phyloP scores from a whole-genome alignment of 2,888 invertebrate genomes.

The Bembecia ichneumoniformis region DNA sequence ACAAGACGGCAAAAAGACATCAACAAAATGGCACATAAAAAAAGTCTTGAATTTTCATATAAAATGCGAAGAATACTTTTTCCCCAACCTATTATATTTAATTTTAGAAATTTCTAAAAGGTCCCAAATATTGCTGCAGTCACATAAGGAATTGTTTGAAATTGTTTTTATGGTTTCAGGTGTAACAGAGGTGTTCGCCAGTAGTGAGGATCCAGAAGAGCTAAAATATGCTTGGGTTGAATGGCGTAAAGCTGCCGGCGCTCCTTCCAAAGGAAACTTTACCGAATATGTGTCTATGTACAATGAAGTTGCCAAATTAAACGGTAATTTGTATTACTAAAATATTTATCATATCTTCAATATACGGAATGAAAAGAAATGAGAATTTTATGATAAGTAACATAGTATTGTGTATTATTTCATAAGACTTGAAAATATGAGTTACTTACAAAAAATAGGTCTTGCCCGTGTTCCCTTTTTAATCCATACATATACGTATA shows the following conservation, averaged over 20 bases:
- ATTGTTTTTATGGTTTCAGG: constrained; percentile 53
- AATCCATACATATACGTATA: too few relatives aligned
- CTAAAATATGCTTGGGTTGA: constrained; percentile 84
- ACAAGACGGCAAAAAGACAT: too few relatives aligned
- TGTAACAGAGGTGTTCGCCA: constrained; percentile 77
- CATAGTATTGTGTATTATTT: not conserved
- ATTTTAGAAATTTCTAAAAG: too few relatives aligned
- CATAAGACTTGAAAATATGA: not conserved
- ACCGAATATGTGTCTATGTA: constrained; percentile 77
- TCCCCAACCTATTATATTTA: too few relatives aligned
- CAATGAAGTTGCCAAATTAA: constrained; percentile 80
- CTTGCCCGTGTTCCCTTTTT: too few relatives aligned
- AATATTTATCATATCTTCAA: not conserved
- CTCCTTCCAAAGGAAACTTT: constrained; percentile 74
- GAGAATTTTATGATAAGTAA: not conserved
- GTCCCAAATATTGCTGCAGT: too few relatives aligned
- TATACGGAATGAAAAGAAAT: not conserved
- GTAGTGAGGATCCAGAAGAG: constrained; percentile 81
- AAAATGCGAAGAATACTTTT: too few relatives aligned
- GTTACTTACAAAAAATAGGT: too few relatives aligned
- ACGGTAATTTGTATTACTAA: constrained; percentile 35
- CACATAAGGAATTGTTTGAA: not conserved
- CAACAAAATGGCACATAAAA: too few relatives aligned
- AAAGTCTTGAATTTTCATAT: too few relatives aligned
- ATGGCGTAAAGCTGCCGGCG: constrained; percentile 84